phyloP scores from a whole-genome alignment of 2,113 vertebrate species.

The Tor tambroides region DNA sequence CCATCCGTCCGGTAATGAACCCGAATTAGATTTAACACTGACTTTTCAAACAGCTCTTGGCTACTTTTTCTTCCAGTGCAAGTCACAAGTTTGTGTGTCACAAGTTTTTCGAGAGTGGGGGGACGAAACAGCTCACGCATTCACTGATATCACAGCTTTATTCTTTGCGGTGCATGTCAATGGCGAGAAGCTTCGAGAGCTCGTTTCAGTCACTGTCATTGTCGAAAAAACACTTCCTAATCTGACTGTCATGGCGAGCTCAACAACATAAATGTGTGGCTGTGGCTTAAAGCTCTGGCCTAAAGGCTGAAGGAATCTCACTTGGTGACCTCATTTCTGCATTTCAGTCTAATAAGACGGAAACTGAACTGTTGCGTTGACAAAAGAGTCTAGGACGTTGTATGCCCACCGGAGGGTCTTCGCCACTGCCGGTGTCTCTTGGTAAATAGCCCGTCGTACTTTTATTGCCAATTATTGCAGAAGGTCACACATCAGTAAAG shows the following conservation, averaged over 20 bases:
- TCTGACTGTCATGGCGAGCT: neutral
- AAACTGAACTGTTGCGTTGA: neutral
- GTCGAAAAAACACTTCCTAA: neutral
- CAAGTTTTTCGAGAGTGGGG: neutral
- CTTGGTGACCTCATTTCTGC: neutral
- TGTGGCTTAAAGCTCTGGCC: neutral
- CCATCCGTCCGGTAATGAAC: neutral
- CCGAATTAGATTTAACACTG: neutral
- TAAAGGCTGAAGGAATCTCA: neutral
- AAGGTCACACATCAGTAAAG: conserved; percentile 95
- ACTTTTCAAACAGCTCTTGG: neutral
- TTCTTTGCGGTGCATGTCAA: conserved; percentile 12
- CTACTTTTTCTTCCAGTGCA: neutral
- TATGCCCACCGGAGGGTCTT: conserved; percentile 1
- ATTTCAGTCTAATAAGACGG: neutral
- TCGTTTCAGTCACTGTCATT: neutral
- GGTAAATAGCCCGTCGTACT: conserved; percentile 82
- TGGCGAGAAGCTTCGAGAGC: neutral
- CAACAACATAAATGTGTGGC: neutral
- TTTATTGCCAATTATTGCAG: conserved; percentile 89
- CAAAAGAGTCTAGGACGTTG: neutral
- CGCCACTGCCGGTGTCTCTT: conserved; percentile 63
- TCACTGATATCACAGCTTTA: conserved; percentile 2
- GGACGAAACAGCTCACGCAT: neutral
- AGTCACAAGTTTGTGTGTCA: conserved; percentile 18